Evolutionary conservation across 2,797 vertebrate species (phyloP), one percentile per base, ranked within the genome.

Genomic region (Tangara arthus): DNA sequence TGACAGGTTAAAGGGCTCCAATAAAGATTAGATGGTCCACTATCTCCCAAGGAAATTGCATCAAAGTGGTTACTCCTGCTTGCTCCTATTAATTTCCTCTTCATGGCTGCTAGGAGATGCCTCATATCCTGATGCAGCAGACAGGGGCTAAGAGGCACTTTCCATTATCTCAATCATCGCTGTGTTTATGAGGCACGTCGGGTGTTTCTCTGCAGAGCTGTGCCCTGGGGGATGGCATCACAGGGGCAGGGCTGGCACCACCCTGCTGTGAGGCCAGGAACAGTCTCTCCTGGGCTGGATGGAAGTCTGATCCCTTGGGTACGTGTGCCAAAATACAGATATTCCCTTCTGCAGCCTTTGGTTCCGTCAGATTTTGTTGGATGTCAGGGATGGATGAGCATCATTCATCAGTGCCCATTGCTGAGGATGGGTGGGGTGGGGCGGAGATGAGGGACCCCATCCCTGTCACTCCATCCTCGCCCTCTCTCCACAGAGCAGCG

Each of bases 31-130:
- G 97, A 97, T 97, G 97, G 97, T 95, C 97, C 97, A 97, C 97
- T 98, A 98, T 98, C 98, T 98, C 96, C 96, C 95, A 97, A 98
- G 98, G 98, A 98, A 98, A 98, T 98, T 98, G 98, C 98, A 98
- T 98, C 97, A 98, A 98, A 98, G 97, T 98, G 98, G 97, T 98
- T 98, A 97, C 97, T 98, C 97, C 96, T 97, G 97, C 97, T 97
- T 96, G 96, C 97, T 98, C 97, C 98, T 98, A 97, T 98, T 98
- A 98, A 98, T 98, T 98, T 98, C 98, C 98, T 98, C 91, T 97
- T 95, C 90, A 57, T 95, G 96, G 97, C 97, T 98, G 96, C 97
- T 97, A 95, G 90, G 97, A 98, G 97, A 97, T 97, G 97, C 97
- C 97, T 98, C 97, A 97, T 98, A 98, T 98, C 97, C 97, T 97